Conservation (phyloP, 2,113 vertebrate genomes). For the Dolichallabes microphthalmus region DNA sequence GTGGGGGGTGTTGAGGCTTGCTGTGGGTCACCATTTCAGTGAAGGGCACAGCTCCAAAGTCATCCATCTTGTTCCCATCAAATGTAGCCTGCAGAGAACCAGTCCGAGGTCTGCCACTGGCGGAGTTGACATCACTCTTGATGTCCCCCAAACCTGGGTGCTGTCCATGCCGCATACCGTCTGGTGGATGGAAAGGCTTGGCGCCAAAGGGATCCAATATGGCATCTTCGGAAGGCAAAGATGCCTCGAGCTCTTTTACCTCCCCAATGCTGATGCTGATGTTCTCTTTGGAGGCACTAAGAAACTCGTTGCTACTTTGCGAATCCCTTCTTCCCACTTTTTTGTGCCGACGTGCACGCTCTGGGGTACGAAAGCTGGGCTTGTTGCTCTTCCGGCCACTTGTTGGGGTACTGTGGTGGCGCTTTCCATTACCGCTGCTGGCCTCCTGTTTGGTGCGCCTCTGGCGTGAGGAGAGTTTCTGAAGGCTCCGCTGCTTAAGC, state of each 20-base stretch:
- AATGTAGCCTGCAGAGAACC: conserved; percentile 69
- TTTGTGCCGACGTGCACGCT: conserved; percentile 84
- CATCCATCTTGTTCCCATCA: conserved; percentile 81
- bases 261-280: conserved; percentile 81
- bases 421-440: conserved; percentile 78
- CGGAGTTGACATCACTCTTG: conserved; percentile 67
- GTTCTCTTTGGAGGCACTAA: conserved; percentile 94
- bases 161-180: conserved; percentile 74
- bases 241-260: conserved; percentile 74
- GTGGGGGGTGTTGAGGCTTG: conserved; percentile 68
- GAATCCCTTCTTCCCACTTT: conserved; percentile 89
- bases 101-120: conserved; percentile 73
- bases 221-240: conserved; percentile 75
- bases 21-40: conserved; percentile 82
- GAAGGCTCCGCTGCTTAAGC: conserved; percentile 86
- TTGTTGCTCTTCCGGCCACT: conserved; percentile 79
- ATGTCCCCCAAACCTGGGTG: conserved; percentile 76
- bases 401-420: conserved; percentile 88
- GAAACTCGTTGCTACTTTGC: conserved; percentile 94
- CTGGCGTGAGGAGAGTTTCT: conserved; percentile 87
- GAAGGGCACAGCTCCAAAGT: conserved; percentile 94
- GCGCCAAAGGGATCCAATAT: conserved; percentile 88
- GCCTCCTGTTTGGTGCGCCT: conserved; percentile 87
- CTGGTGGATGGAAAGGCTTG: conserved; percentile 87
- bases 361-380: conserved; percentile 86